Conservation (phyloP, 2,888 invertebrate species). For the Drosophila affinis region DNA sequence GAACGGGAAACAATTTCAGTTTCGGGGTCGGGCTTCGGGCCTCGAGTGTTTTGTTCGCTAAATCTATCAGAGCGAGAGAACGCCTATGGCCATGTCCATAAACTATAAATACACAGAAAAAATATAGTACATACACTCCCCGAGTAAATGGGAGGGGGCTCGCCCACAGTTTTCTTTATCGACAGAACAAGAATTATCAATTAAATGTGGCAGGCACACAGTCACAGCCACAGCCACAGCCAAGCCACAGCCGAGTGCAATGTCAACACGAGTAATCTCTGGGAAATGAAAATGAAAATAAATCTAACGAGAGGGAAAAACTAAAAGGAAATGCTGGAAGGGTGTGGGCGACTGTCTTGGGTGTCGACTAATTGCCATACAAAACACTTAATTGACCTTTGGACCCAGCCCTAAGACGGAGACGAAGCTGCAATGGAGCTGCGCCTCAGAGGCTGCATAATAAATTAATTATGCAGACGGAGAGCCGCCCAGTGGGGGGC, state of each 20-base stretch:
- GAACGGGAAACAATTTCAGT: constrained; percentile 40
- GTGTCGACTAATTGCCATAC: constrained; percentile 58
- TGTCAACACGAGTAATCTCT: constrained; percentile 71
- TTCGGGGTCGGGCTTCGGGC: constrained; percentile 7
- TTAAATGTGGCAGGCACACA: constrained; percentile 57
- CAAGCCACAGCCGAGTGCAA: constrained; percentile 48
- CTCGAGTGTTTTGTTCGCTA: constrained; percentile 32
- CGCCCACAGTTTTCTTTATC: constrained; percentile 56
- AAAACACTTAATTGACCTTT: constrained; percentile 74
- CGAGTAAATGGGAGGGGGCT: constrained; percentile 18
- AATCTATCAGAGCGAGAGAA: constrained; percentile 40
- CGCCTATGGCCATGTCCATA: constrained; percentile 32
- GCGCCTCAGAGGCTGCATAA: constrained; percentile 20
- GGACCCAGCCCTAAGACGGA: constrained; percentile 41
- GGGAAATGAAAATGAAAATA: constrained; percentile 47
- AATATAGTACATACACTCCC: too few species aligned
- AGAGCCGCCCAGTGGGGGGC: constrained; percentile 26
- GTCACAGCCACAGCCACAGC: background rate
- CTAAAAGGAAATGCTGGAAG: constrained; percentile 17
- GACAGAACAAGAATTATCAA: constrained; percentile 65
- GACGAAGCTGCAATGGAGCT: constrained; percentile 25
- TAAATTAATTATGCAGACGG: constrained; percentile 57
- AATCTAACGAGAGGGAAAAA: constrained; percentile 13
- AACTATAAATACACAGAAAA: constrained; percentile 53
- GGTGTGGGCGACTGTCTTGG: background rate